phyloP scores from a whole-genome alignment of 2,888 invertebrate species.

The Ernsta delagoae region DNA sequence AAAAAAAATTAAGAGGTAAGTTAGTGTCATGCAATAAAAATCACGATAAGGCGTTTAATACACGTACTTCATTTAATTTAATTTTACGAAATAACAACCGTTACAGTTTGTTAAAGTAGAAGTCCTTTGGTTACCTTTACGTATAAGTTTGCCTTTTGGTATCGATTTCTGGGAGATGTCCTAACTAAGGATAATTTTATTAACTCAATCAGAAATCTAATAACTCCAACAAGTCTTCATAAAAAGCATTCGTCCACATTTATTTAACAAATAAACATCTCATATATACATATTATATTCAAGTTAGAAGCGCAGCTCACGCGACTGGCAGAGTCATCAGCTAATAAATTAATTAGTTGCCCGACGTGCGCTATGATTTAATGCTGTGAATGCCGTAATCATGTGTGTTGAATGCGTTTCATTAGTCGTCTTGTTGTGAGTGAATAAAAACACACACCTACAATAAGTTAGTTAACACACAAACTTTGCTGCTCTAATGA shows the following conservation, averaged over 20 bases:
- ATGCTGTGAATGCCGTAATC: conserved; percentile 2
- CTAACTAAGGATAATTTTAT: background rate
- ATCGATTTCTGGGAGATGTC: no score
- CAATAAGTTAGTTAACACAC: background rate
- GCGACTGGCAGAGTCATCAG: conserved; percentile 25
- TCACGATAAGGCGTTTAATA: no score
- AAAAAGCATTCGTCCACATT: background rate
- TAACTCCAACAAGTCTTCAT: background rate
- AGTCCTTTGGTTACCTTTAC: no score
- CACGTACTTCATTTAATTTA: no score
- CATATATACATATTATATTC: background rate
- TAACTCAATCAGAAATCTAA: background rate
- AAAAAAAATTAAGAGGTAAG: no score
- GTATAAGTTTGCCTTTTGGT: no score
- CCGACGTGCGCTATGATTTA: no score
- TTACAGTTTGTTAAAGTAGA: no score
- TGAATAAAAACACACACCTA: background rate
- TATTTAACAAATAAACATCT: conserved; percentile 17
- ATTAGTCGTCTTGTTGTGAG: background rate
- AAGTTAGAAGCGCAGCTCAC: conserved; percentile 1
- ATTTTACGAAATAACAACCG: no score
- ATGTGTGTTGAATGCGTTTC: conserved; percentile 1
- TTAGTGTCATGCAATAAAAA: no score
- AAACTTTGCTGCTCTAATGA: no score
- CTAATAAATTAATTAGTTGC: background rate